Percentiles rank a stretch among this genome's conserved stretches.
Evolutionary conservation across 2,113 vertebrate species (phyloP).

Genomic region (Bujurquina vittata): DNA sequence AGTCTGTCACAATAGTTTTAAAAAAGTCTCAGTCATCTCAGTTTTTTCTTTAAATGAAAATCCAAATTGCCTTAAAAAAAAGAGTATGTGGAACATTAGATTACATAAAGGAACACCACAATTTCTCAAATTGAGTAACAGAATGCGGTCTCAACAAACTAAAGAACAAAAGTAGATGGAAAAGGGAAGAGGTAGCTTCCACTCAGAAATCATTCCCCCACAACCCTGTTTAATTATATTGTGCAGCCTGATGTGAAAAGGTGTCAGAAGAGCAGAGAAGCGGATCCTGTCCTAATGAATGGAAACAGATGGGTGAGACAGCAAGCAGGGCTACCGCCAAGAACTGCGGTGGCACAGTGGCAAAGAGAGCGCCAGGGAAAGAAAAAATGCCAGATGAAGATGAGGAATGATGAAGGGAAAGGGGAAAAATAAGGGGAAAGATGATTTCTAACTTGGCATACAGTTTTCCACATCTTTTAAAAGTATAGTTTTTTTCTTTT

Average conservation of each 20-base stretch:
- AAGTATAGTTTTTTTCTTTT: not conserved
- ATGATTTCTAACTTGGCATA: slow-evolving; percentile 1
- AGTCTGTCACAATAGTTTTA: not conserved
- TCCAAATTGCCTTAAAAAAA: not conserved
- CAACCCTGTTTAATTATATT: slow-evolving; percentile 78
- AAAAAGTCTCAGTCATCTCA: not conserved
- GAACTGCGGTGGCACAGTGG: slow-evolving; percentile 57
- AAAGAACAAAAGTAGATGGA: slow-evolving; percentile 49
- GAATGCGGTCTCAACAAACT: not conserved
- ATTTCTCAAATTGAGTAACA: slow-evolving; percentile 13
- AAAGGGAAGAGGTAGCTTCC: slow-evolving; percentile 34
- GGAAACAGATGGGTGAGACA: slow-evolving; percentile 81
- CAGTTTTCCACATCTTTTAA: not conserved
- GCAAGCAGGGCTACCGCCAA: slow-evolving; percentile 67
- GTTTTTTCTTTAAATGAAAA: not conserved
- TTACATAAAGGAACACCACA: not conserved
- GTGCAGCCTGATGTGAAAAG: slow-evolving; percentile 78
- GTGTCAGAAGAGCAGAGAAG: slow-evolving; percentile 78
- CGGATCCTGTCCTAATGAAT: slow-evolving; percentile 82
- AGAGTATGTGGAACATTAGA: not conserved
- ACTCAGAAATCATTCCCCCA: slow-evolving; percentile 60
- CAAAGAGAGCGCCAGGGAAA: slow-evolving; percentile 35
- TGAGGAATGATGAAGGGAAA: slow-evolving; percentile 21
- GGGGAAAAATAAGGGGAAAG: not conserved
- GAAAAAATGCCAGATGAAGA: slow-evolving; percentile 42